Conservation (phyloP, 1,140 invertebrate genomes). For the Drosophila athabasca region DNA sequence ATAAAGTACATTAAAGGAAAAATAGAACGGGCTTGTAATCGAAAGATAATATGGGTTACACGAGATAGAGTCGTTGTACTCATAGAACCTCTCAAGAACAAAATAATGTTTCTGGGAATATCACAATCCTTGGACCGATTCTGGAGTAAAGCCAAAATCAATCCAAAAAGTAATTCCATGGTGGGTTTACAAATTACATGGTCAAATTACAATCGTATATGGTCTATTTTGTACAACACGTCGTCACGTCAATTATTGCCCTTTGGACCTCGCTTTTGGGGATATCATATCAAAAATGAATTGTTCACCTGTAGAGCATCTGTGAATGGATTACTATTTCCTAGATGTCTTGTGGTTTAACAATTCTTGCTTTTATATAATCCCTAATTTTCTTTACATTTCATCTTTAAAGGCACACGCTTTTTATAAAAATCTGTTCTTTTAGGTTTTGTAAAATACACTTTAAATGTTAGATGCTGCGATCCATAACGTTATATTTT, state of each 20-base stretch:
- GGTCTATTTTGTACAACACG: constrained; percentile 42
- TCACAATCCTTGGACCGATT: constrained; percentile 13
- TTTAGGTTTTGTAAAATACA: constrained; percentile 56
- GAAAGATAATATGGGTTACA: too few relatives aligned
- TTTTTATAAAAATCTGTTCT: constrained; percentile 75
- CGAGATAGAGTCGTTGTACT: background rate
- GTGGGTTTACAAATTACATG: background rate
- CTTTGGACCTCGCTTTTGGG: constrained; percentile 47
- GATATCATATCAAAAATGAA: constrained; percentile 15
- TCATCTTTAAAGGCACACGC: constrained; percentile 71
- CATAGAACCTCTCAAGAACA: constrained; percentile 1
- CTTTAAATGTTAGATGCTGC: constrained; percentile 62
- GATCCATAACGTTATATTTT: constrained; percentile 36
- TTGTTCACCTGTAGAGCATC: constrained; percentile 40
- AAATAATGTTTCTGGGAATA: background rate
- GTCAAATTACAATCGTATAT: constrained; percentile 11
- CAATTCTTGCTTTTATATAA: constrained; percentile 4
- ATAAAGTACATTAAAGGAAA: too few relatives aligned
- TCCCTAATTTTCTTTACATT: constrained; percentile 69
- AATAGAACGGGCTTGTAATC: too few relatives aligned
- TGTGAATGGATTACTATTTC: constrained; percentile 16
- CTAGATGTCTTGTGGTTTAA: constrained; percentile 20
- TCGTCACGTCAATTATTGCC: constrained; percentile 26
- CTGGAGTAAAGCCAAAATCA: background rate
- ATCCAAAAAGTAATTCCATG: constrained; percentile 4